Evolutionary conservation across 2,888 invertebrate species (phyloP).

Genomic region (Coelopa pilipes): DNA sequence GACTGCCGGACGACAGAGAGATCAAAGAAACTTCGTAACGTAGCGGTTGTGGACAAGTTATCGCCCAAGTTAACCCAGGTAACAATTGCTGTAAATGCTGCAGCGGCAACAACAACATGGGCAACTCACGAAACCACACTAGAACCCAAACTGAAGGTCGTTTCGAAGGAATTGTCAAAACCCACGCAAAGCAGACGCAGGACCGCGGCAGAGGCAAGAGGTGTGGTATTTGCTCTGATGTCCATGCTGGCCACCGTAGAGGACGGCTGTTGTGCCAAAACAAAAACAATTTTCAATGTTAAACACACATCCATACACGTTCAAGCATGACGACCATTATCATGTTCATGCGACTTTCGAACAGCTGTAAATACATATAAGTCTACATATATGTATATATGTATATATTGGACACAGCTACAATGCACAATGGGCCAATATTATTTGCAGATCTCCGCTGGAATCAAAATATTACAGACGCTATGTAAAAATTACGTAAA

Average conservation of each 20-base stretch:
- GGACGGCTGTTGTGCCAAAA: slow-evolving; percentile 12
- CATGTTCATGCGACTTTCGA: no score
- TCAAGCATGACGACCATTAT: no score
- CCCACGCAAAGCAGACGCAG: neutral
- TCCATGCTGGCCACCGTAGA: neutral
- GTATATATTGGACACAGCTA: neutral
- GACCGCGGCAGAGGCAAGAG: neutral
- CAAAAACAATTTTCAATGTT: slow-evolving; percentile 5
- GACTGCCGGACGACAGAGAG: neutral
- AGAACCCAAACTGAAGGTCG: slow-evolving; percentile 24
- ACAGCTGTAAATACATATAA: slow-evolving; percentile 9
- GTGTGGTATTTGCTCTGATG: neutral
- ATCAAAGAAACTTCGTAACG: neutral
- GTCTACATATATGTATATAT: slow-evolving; percentile 19
- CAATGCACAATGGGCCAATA: neutral
- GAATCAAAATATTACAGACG: slow-evolving; percentile 28
- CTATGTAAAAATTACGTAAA: neutral
- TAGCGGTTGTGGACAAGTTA: neutral
- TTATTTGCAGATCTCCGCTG: slow-evolving; percentile 3
- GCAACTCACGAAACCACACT: neutral
- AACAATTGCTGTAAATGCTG: neutral
- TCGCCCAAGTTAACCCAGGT: no score
- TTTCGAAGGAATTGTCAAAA: slow-evolving; percentile 18
- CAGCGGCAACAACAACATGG: slow-evolving; percentile 13
- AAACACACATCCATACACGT: neutral